Percentiles rank a stretch among this genome's conserved stretches.
These are phyloP conservation scores for Labeo calbasu DNA, from an alignment of 2,797 vertebrate genomes.

Conservation along the genomic window DNA sequence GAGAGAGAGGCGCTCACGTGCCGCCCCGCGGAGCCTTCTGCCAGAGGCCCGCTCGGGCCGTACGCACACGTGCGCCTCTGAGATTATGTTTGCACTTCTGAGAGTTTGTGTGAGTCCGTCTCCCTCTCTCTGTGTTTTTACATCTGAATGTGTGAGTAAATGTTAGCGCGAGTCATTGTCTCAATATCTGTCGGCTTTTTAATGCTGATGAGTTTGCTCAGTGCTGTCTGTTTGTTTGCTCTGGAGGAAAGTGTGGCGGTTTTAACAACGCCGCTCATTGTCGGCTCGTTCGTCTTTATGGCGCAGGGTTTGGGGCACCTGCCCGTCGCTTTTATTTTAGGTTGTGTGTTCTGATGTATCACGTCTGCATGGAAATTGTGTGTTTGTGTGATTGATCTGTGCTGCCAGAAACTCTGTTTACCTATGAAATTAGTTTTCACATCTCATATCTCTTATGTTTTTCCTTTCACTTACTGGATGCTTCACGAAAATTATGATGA, in stretches of 20 bases:
- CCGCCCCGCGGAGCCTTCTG: conserved; percentile 74
- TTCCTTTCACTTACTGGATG: neutral
- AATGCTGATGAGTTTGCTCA: conserved; percentile 70
- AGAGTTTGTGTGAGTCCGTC: conserved; percentile 46
- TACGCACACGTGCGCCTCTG: conserved; percentile 26
- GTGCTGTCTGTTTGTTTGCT: conserved; percentile 57
- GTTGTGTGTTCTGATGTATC: conserved; percentile 37
- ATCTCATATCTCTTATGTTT: neutral
- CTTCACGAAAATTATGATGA: neutral
- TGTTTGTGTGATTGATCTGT: conserved; percentile 10
- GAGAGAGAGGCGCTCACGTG: conserved; percentile 93
- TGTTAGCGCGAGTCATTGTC: conserved; percentile 62
- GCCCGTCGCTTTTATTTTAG: conserved; percentile 31
- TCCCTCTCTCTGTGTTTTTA: conserved; percentile 29
- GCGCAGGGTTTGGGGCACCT: conserved; percentile 10
- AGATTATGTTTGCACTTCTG: conserved; percentile 53
- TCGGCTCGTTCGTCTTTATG: conserved; percentile 36
- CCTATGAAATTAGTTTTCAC: conserved; percentile 7
- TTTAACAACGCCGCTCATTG: conserved; percentile 47
- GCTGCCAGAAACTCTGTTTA: neutral
- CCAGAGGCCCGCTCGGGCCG: conserved; percentile 69
- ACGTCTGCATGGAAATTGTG: conserved; percentile 34
- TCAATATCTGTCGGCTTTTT: conserved; percentile 60
- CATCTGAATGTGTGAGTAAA: conserved; percentile 55
- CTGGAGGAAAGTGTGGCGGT: conserved; percentile 56